phyloP scores from a whole-genome alignment of 2,797 vertebrate species.

The Apodemus agrarius region DNA sequence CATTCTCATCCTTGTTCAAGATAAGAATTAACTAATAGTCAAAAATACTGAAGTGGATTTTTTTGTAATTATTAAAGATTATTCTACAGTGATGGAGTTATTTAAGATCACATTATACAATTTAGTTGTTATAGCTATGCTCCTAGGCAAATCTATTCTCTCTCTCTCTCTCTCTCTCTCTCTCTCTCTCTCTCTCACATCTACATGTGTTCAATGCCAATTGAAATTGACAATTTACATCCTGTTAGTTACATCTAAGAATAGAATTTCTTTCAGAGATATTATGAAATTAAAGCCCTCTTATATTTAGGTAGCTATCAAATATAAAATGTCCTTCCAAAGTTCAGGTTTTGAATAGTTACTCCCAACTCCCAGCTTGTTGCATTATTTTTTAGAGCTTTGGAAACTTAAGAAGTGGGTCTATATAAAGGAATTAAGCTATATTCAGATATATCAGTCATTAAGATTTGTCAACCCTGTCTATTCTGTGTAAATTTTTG shows the following conservation, averaged over 20 bases:
- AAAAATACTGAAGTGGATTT: constrained; percentile 15
- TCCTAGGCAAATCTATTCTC: neutral
- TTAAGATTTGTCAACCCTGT: neutral
- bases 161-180: too few species aligned
- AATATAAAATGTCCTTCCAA: neutral
- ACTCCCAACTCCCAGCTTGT: neutral
- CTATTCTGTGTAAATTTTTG: neutral
- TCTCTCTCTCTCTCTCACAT: too few species aligned
- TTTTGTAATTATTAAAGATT: neutral
- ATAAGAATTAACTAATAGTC: neutral
- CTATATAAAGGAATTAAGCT: neutral
- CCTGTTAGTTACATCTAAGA: neutral
- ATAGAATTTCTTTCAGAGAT: constrained; percentile 11
- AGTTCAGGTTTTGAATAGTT: neutral
- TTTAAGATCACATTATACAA: neutral
- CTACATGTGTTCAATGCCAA: neutral
- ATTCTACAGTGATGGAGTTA: neutral
- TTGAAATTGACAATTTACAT: neutral
- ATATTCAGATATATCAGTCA: neutral
- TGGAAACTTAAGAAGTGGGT: neutral
- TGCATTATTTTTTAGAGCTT: neutral
- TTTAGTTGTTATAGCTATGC: neutral
- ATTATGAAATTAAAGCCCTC: neutral
- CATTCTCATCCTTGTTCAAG: neutral
- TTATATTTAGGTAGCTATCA: neutral